These are phyloP conservation scores for Nettapus auritus DNA, from an alignment of 2,113 vertebrate species.

Conservation along the genomic window DNA sequence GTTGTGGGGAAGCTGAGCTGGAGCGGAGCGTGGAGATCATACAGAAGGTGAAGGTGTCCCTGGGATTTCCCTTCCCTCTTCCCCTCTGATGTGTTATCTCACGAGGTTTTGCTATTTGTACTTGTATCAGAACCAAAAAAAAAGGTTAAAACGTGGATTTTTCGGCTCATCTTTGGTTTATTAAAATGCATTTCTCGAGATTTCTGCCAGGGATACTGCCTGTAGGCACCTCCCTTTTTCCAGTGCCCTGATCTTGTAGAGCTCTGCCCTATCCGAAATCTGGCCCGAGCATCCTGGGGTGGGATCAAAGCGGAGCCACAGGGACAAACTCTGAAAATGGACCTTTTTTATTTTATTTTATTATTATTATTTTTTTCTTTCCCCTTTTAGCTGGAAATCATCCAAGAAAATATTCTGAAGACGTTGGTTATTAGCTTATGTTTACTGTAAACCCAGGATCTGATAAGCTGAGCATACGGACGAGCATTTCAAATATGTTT, in stretches of 20 bases:
- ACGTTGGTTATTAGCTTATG: constrained; percentile 4
- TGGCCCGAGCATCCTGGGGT: fast-evolving
- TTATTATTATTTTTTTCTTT: neutral
- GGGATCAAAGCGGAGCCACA: neutral
- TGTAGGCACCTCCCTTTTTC: neutral
- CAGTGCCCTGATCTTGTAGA: neutral
- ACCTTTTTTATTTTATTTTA: neutral
- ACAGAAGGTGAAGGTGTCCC: neutral
- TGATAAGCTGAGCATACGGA: constrained; percentile 24
- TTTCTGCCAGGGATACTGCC: neutral
- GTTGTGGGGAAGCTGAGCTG: neutral
- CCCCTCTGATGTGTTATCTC: neutral
- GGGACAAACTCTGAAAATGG: neutral
- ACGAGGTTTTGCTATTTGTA: neutral
- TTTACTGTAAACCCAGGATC: constrained; percentile 7
- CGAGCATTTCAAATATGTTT: constrained; percentile 15
- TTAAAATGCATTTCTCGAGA: neutral
- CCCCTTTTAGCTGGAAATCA: neutral
- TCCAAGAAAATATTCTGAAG: constrained; percentile 16
- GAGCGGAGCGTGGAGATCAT: neutral
- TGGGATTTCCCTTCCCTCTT: neutral
- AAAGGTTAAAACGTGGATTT: constrained; percentile 28
- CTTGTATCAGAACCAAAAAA: neutral
- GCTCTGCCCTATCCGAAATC: neutral
- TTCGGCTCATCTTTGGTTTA: neutral